These are phyloP conservation scores for Tamandua tetradactyla DNA, from an alignment of 2,797 vertebrate species.

Conservation along the genomic window DNA sequence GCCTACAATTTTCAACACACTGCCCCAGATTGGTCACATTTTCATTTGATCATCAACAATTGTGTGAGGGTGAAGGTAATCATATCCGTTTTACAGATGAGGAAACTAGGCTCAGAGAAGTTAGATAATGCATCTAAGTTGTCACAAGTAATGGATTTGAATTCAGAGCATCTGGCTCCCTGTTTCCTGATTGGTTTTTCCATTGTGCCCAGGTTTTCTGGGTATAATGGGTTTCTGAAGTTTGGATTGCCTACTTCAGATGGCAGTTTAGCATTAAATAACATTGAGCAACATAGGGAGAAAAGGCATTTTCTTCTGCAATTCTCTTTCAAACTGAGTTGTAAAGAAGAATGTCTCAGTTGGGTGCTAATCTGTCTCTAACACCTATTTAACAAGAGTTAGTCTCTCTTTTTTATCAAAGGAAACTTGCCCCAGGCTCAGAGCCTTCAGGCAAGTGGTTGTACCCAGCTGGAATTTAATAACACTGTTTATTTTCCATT, in stretches of 20 bases:
- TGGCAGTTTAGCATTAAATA: not conserved
- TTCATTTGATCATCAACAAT: not conserved
- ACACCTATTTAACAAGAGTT: not conserved
- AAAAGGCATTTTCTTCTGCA: not conserved
- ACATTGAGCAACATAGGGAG: not conserved
- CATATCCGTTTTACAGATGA: not conserved
- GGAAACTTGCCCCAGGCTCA: not conserved
- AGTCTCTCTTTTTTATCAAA: not conserved
- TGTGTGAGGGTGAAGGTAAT: not conserved
- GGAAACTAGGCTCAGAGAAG: not conserved
- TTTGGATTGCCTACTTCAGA: not conserved
- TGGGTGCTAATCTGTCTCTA: not conserved
- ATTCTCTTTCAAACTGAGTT: not conserved
- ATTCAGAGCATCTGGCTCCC: not conserved
- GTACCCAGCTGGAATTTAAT: not conserved
- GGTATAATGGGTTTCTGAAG: not conserved
- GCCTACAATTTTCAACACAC: not conserved
- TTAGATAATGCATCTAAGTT: not conserved
- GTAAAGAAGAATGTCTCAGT: not conserved
- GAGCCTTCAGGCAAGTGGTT: not conserved
- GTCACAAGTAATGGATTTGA: not conserved
- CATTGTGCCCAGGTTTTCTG: not conserved
- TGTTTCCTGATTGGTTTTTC: not conserved
- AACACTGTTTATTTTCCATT: not conserved
- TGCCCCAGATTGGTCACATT: not conserved